Conservation (phyloP, 1,140 invertebrate genomes). For the Neodiprion pinetum region DNA sequence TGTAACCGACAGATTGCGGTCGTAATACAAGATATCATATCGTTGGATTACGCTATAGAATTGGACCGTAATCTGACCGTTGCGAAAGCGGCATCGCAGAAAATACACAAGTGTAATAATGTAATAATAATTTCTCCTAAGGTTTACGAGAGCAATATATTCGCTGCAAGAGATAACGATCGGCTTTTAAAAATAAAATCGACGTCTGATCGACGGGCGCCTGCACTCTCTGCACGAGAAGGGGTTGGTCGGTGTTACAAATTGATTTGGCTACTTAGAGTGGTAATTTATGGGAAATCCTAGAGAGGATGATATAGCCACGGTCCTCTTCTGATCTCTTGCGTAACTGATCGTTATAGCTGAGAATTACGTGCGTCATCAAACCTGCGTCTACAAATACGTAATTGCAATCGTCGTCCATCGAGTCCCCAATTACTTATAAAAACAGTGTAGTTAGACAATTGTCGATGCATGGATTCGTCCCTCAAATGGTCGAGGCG, state of each 20-base stretch:
- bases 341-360: neutral
- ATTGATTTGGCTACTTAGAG: conserved; percentile 5
- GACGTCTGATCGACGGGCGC: neutral
- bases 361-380: neutral
- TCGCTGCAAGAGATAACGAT: neutral
- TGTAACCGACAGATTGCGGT: neutral
- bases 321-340: neutral
- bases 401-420: neutral
- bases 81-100: too few relatives aligned
- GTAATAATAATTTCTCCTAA: neutral
- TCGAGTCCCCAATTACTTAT: neutral
- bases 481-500: neutral
- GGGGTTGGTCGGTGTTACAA: neutral
- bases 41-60: neutral
- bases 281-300: neutral
- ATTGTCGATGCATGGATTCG: neutral
- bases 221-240: neutral
- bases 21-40: neutral
- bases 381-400: neutral
- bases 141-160: neutral
- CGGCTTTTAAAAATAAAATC: conserved; percentile 6
- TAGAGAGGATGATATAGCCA: neutral
- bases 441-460: neutral
- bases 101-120: neutral
- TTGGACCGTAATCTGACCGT: neutral